Percentiles rank a stretch among this genome's conserved stretches.
Conservation (phyloP, 2,888 invertebrate species). For the Balanococcus diminutus region DNA sequence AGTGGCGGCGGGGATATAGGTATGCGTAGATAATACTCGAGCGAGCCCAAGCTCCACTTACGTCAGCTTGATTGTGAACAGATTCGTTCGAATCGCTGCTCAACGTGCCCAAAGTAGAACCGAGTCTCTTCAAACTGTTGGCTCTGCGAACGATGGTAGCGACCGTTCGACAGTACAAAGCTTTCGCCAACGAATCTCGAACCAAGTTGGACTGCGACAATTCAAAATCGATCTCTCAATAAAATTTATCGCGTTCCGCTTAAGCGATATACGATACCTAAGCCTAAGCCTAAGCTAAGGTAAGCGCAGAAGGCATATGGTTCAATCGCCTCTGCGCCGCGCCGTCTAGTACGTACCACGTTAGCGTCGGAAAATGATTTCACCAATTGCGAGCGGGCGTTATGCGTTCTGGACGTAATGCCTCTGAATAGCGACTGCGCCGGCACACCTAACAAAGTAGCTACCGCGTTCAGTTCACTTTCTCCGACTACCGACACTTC, state of each 20-base stretch:
- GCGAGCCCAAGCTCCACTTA: no score
- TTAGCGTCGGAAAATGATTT: slow-evolving; percentile 83
- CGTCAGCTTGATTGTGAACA: slow-evolving; percentile 83
- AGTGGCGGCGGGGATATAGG: background rate
- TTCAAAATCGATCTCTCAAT: background rate
- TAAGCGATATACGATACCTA: no score
- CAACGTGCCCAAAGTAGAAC: slow-evolving; percentile 70
- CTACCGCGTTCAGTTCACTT: slow-evolving; percentile 83
- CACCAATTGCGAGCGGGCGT: slow-evolving; percentile 77
- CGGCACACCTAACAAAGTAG: slow-evolving; percentile 80
- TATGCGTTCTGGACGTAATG: slow-evolving; percentile 80
- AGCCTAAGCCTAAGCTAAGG: no score
- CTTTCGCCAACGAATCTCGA: slow-evolving; percentile 88
- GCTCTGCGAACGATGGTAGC: slow-evolving; percentile 91
- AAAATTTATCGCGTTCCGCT: no score
- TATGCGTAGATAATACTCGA: slow-evolving; percentile 9
- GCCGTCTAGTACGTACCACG: slow-evolving; percentile 67
- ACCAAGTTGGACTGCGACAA: slow-evolving; percentile 74
- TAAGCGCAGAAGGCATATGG: no score
- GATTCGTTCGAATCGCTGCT: slow-evolving; percentile 93
- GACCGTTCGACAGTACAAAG: slow-evolving; percentile 91
- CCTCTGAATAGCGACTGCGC: slow-evolving; percentile 78
- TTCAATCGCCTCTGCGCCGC: no score
- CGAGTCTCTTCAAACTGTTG: slow-evolving; percentile 83
- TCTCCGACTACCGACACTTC: slow-evolving; percentile 81